Percentiles rank a stretch among this genome's conserved stretches.
Conservation (phyloP, 2,113 vertebrate species). For the Mormyrus iriodes region DNA sequence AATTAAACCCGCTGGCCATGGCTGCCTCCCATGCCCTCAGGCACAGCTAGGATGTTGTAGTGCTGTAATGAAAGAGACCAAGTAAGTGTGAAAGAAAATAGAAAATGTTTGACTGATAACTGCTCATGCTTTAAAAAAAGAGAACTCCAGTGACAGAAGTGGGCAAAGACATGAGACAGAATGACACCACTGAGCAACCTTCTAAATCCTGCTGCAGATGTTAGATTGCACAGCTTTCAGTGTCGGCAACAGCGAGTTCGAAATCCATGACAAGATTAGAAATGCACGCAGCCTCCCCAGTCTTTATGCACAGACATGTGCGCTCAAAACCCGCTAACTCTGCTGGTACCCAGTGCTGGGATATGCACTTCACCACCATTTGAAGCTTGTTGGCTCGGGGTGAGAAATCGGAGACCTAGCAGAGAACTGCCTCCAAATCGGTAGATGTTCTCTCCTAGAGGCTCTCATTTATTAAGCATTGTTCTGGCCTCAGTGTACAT, state of each 20-base stretch:
- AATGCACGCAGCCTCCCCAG: neutral
- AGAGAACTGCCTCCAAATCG: neutral
- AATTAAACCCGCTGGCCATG: neutral
- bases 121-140: neutral
- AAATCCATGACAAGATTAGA: neutral
- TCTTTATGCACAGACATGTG: neutral
- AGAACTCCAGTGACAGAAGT: neutral
- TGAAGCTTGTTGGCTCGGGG: neutral
- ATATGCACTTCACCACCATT: too few relatives aligned
- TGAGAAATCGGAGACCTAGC: neutral
- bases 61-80: neutral
- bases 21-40: neutral
- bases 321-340: too few relatives aligned
- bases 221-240: neutral
- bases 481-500: neutral
- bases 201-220: neutral
- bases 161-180: neutral
- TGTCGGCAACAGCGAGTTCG: neutral
- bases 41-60: neutral
- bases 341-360: neutral
- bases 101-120: neutral
- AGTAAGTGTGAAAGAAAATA: neutral
- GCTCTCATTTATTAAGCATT: neutral
- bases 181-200: neutral
- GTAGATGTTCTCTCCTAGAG: neutral